phyloP scores from a whole-genome alignment of 2,113 vertebrate genomes.

The Numenius arquata region DNA sequence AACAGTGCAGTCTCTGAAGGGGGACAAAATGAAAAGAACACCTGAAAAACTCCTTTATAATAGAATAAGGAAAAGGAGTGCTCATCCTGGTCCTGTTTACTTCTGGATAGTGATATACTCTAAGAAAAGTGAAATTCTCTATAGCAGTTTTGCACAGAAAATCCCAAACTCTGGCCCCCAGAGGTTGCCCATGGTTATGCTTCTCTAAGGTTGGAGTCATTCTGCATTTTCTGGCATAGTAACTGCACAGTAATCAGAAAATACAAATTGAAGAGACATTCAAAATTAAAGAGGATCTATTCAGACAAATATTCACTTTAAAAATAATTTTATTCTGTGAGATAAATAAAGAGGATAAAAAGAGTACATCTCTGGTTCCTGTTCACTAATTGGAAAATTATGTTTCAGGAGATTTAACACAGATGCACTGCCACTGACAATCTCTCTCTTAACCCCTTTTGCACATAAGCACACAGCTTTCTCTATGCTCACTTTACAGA shows the following conservation, averaged over 20 bases:
- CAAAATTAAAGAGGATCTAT: neutral
- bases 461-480: neutral
- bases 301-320: neutral
- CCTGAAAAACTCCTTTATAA: neutral
- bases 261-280: neutral
- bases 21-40: neutral
- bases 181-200: neutral
- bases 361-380: neutral
- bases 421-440: neutral
- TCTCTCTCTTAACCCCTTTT: neutral
- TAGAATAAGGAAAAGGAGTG: neutral
- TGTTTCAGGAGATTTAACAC: neutral
- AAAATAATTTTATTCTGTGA: neutral
- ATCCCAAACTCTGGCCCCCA: neutral
- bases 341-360: neutral
- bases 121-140: neutral
- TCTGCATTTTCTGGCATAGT: neutral
- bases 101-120: neutral
- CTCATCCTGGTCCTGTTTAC: neutral
- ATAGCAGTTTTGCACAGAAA: neutral
- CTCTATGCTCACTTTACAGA: neutral
- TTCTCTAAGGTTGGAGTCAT: neutral
- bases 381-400: neutral
- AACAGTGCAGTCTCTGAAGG: neutral
- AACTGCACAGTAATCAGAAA: neutral